phyloP scores from a whole-genome alignment of 2,113 vertebrate genomes.

The Callipepla californica region DNA sequence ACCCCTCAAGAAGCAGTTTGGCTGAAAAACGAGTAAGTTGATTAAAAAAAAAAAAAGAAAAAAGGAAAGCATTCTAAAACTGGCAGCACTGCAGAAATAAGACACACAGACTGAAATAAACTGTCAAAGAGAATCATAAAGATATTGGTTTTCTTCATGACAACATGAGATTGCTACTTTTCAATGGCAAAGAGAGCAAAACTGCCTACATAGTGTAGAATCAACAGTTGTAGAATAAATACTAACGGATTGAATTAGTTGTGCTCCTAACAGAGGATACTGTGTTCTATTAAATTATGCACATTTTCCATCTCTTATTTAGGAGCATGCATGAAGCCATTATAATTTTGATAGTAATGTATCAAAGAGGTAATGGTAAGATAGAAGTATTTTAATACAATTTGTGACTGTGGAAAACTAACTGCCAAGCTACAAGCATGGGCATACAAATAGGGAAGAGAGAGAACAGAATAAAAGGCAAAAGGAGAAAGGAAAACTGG shows the following conservation, averaged over 20 bases:
- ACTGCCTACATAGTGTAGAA: background rate
- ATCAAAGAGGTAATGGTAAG: background rate
- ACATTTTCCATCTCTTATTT: background rate
- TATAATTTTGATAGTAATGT: background rate
- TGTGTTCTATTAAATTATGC: background rate
- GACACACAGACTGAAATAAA: background rate
- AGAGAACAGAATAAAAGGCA: background rate
- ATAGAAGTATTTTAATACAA: background rate
- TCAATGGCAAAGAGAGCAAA: background rate
- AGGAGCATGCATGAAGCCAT: background rate
- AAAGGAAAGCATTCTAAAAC: background rate
- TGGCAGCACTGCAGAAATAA: background rate
- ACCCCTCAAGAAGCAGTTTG: background rate
- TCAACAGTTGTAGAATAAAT: background rate
- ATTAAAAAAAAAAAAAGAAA: background rate
- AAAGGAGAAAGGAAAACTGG: background rate
- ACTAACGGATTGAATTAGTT: background rate
- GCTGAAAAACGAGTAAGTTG: background rate
- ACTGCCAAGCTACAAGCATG: background rate
- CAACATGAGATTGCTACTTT: background rate
- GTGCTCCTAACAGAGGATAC: background rate
- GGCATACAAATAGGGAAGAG: background rate
- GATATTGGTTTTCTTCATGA: background rate
- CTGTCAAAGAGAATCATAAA: background rate
- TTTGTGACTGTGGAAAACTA: constrained; percentile 18